These are phyloP conservation scores for Pteruthius melanotis DNA, from an alignment of 2,113 vertebrate genomes.

Conservation along the genomic window DNA sequence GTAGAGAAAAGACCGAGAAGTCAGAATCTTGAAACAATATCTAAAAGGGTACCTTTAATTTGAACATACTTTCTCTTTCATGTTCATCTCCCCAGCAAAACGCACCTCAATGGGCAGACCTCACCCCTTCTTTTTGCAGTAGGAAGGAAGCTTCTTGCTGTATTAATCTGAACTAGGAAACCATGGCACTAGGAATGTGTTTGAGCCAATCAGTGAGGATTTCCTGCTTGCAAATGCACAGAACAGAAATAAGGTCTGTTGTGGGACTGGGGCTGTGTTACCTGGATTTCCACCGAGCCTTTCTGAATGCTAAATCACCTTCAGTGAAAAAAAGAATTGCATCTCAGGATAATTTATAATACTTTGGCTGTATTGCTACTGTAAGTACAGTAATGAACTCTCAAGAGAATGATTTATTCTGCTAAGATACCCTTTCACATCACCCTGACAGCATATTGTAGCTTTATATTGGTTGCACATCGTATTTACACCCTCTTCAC, in stretches of 20 bases:
- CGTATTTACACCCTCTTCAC: not conserved
- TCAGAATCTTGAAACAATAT: not conserved
- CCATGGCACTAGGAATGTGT: not conserved
- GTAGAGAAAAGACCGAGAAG: not conserved
- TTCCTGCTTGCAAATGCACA: not conserved
- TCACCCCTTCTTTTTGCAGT: not conserved
- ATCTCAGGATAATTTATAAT: not conserved
- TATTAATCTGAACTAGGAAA: not conserved
- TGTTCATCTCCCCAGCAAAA: rapidly evolving
- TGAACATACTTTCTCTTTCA: not conserved
- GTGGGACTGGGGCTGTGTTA: not conserved
- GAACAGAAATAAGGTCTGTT: not conserved
- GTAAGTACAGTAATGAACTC: not conserved
- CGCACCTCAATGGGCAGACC: not conserved
- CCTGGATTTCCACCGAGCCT: not conserved
- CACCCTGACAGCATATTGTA: not conserved
- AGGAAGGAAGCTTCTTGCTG: not conserved
- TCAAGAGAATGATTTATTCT: not conserved
- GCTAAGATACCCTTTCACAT: not conserved
- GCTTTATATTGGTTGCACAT: not conserved
- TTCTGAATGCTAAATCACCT: not conserved
- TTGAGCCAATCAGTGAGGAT: not conserved
- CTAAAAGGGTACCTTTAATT: not conserved
- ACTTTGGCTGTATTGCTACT: not conserved
- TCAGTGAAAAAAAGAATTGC: not conserved